Conservation (phyloP, 2,113 vertebrate species). For the Uria lomvia region DNA sequence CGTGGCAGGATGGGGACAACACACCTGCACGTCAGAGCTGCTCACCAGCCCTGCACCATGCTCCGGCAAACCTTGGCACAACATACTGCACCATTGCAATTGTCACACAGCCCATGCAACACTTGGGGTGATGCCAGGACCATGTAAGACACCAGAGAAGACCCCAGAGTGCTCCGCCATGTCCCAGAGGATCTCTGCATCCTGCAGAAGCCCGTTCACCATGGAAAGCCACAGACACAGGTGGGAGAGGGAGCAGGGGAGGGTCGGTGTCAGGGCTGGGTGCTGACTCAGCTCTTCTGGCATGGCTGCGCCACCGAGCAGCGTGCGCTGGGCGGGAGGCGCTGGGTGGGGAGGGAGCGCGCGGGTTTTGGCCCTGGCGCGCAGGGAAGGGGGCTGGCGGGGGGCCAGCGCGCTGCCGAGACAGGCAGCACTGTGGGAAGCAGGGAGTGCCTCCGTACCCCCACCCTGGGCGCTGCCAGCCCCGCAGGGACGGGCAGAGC, state of each 20-base stretch:
- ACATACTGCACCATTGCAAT: accelerated
- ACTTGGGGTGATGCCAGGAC: neutral
- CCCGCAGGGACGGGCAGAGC: slow-evolving; percentile 2
- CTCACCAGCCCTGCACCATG: neutral
- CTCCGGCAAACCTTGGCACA: neutral
- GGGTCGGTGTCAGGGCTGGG: neutral
- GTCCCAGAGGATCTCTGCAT: neutral
- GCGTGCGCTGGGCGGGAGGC: neutral
- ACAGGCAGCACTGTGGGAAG: slow-evolving; percentile 28
- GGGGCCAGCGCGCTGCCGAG: neutral
- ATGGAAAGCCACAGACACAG: accelerated
- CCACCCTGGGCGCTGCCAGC: slow-evolving; percentile 33
- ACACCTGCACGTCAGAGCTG: neutral
- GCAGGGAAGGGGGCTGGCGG: neutral
- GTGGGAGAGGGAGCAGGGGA: neutral
- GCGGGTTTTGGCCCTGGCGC: neutral
- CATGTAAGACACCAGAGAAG: neutral
- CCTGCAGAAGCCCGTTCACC: accelerated
- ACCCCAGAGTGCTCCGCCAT: accelerated
- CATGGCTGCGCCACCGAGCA: neutral
- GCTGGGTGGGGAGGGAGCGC: neutral
- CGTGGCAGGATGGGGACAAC: neutral
- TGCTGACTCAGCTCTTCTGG: neutral
- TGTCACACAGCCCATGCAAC: accelerated
- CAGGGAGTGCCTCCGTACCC: slow-evolving; percentile 8